A percentile compares a stretch with the other conserved stretches of the same genome.
phyloP scores from a whole-genome alignment of 2,888 invertebrate genomes.

The Drosophila neoperkinsi region DNA sequence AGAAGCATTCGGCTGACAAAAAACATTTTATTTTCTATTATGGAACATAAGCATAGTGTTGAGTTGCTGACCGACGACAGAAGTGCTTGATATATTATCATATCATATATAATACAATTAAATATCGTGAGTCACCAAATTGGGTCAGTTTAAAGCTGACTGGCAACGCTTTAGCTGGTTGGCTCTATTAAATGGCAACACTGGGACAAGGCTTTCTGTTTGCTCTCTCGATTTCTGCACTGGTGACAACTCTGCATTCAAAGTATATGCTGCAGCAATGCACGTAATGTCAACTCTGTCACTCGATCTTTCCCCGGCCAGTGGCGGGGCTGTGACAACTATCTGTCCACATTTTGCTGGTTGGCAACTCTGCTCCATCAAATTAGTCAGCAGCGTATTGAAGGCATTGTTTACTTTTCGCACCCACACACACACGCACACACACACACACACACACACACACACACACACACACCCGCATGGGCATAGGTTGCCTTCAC shows the following conservation, averaged over 20 bases:
- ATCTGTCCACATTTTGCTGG: neutral
- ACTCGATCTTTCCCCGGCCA: neutral
- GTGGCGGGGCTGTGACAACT: neutral
- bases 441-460: constrained; percentile 11
- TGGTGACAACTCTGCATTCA: constrained; percentile 29
- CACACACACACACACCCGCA: neutral
- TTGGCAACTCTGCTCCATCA: constrained; percentile 19
- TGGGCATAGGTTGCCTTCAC: neutral
- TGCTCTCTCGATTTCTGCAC: too few species aligned
- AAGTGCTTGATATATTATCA: neutral
- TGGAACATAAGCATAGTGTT: neutral
- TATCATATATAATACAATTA: neutral
- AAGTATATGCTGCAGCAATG: neutral
- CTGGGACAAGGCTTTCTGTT: neutral
- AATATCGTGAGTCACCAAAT: neutral
- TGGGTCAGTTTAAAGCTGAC: neutral
- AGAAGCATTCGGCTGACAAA: neutral
- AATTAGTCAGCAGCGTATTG: constrained; percentile 48
- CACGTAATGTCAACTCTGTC: neutral
- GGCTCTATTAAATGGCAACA: neutral
- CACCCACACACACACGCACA: neutral
- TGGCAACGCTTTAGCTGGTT: neutral
- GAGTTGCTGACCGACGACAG: too few species aligned
- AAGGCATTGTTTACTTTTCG: constrained; percentile 38
- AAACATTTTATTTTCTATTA: neutral